phyloP scores from a whole-genome alignment of 2,113 vertebrate genomes.

The Equus przewalskii region DNA sequence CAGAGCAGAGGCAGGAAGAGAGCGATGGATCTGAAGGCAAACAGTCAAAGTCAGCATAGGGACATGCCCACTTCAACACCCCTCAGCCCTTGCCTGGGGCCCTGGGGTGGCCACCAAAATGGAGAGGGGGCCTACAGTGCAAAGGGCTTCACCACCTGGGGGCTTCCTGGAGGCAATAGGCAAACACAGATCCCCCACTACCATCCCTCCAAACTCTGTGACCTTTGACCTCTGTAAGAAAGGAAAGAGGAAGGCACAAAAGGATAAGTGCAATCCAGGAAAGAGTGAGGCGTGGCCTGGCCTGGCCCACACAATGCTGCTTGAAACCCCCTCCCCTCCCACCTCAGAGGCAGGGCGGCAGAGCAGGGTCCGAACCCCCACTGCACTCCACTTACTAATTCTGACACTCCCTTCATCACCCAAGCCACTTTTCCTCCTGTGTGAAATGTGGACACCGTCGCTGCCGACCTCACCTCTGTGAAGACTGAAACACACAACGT shows the following conservation, averaged over 20 bases:
- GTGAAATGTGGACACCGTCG: accelerated
- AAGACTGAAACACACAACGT: background rate
- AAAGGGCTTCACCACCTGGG: background rate
- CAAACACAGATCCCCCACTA: background rate
- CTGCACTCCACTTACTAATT: too few relatives aligned
- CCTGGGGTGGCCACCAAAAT: background rate
- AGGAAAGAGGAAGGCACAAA: background rate
- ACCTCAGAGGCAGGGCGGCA: background rate
- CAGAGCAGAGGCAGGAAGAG: background rate
- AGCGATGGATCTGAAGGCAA: background rate
- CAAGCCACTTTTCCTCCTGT: background rate
- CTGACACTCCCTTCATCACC: background rate
- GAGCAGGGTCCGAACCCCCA: background rate
- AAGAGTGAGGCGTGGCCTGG: background rate
- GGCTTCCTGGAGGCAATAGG: background rate
- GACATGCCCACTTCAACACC: background rate
- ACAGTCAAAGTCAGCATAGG: background rate
- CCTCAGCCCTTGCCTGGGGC: background rate
- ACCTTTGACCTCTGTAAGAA: background rate
- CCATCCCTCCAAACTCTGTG: background rate
- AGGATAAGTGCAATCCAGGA: background rate
- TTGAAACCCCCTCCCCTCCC: too few relatives aligned
- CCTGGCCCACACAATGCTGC: background rate
- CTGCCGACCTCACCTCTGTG: background rate
- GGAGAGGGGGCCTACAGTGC: background rate